phyloP scores from a whole-genome alignment of 2,888 invertebrate species.

The Drosophila meridiana region DNA sequence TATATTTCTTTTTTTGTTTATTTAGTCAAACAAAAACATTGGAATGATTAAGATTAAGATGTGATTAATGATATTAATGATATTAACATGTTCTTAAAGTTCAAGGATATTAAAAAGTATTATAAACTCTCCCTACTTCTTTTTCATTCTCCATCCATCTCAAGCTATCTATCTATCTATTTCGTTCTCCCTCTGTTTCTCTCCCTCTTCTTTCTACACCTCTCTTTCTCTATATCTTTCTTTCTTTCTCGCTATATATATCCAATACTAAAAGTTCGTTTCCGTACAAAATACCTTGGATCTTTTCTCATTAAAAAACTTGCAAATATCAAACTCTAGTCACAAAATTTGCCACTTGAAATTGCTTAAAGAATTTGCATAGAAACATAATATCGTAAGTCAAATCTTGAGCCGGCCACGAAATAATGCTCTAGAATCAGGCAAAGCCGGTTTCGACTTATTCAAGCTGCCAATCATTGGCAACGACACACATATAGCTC shows the following conservation, averaged over 20 bases:
- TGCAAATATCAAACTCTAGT: background rate
- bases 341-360: constrained; percentile 1
- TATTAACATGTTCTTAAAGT: background rate
- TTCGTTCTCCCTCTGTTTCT: background rate
- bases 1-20: no score
- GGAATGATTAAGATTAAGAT: background rate
- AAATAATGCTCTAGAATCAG: constrained; percentile 60
- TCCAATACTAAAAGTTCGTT: background rate
- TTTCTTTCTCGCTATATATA: background rate
- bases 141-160: background rate
- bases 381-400: constrained; percentile 26
- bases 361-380: constrained; percentile 42
- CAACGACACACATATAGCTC: background rate
- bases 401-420: constrained; percentile 17
- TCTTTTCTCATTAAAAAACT: background rate
- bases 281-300: constrained; percentile 5
- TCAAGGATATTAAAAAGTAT: no score
- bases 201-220: background rate
- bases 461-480: constrained; percentile 15
- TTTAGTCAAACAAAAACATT: no score
- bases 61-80: background rate
- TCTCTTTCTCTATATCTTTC: background rate
- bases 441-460: constrained; percentile 61
- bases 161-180: no score
- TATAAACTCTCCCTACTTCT: no score